Base-by-base conservation (phyloP, 2,797 vertebrate species). In the Mastacembelus armatus region DNA sequence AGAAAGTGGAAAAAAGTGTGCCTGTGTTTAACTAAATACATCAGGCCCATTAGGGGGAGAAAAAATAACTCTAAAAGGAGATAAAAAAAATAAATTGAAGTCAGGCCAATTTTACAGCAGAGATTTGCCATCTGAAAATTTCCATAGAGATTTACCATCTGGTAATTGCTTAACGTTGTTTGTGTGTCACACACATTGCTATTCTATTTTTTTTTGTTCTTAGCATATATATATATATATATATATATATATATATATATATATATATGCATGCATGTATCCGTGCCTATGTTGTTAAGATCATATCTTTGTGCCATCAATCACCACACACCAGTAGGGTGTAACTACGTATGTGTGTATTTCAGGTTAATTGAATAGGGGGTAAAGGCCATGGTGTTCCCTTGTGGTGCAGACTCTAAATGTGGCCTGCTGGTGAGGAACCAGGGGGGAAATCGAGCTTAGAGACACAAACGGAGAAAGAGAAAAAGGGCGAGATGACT, bases 361-460 rank as follows among this genome's bases (percentile, higher is more conserved):
- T 66, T 66, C 52, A 63, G 58, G 18, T 71, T 90, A 87, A 91
- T 90, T 91, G 86, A 90, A 87, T 81, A 77, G 80, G 66, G 84
- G 76, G 76, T 62, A 82, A 85, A 90, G 83, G 79, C 72, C 72
- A 56, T 2, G 40, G 74, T 16, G 62, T 85, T 69, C 65, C 86
- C 86, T 68, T 35, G 56, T 36, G 75, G 85, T 66, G 60, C 43
- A 8, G 52, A 47, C 60, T 85, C 78, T 81, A 77, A 89, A 89
- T 88, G 77, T 26, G 42, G 68, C 72, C 67, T 75, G 16, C 71
- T 73, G 67, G 65, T 70, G 77, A 76, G 77, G 72, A 75, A 77
- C 80, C 48, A n/a, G 1, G 66, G 57, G 80, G 84, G 85, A 84
- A 75, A 76, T 65, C 0, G 60, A 84, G 87, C 77, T 83, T 7